Percentiles rank a stretch among this genome's conserved stretches.
Conservation (phyloP, 2,888 invertebrate species). For the Hydrotaea cyrtoneurina region DNA sequence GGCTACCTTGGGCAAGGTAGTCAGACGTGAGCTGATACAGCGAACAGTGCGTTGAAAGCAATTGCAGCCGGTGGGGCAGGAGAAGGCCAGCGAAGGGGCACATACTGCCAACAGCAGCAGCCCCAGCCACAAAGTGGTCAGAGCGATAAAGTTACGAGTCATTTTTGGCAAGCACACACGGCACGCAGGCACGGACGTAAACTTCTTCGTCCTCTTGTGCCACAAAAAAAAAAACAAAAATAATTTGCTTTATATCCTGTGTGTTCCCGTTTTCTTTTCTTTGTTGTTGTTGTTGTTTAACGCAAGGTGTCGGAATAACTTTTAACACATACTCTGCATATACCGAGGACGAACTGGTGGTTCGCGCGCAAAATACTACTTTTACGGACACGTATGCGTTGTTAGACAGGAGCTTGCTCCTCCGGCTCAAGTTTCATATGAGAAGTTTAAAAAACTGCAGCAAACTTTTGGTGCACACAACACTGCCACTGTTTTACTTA, state of each 20-base stretch:
- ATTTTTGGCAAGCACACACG: constrained; percentile 22
- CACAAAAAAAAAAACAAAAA: no score
- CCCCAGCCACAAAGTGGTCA: constrained; percentile 53
- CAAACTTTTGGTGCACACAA: constrained; percentile 35
- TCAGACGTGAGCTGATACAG: constrained; percentile 77
- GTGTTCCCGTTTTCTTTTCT: background rate
- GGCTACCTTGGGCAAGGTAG: constrained; percentile 75
- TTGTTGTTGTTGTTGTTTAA: constrained; percentile 1
- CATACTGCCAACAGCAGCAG: constrained; percentile 46
- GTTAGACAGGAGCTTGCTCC: background rate
- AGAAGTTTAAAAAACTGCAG: constrained; percentile 6
- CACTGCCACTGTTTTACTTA: constrained; percentile 34
- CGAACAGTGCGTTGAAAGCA: constrained; percentile 77
- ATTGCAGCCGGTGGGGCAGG: constrained; percentile 77
- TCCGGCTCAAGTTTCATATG: background rate
- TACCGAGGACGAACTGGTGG: background rate
- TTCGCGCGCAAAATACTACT: background rate
- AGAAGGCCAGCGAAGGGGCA: constrained; percentile 56
- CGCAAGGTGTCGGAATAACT: constrained; percentile 52
- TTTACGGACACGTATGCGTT: constrained; percentile 42
- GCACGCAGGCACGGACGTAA: background rate
- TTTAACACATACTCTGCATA: constrained; percentile 48
- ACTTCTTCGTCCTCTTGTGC: background rate
- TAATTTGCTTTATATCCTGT: background rate
- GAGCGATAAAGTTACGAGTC: constrained; percentile 48